Base-by-base conservation (phyloP, 92 coral and sea anemone species). In the Pocillopora grandis region DNA sequence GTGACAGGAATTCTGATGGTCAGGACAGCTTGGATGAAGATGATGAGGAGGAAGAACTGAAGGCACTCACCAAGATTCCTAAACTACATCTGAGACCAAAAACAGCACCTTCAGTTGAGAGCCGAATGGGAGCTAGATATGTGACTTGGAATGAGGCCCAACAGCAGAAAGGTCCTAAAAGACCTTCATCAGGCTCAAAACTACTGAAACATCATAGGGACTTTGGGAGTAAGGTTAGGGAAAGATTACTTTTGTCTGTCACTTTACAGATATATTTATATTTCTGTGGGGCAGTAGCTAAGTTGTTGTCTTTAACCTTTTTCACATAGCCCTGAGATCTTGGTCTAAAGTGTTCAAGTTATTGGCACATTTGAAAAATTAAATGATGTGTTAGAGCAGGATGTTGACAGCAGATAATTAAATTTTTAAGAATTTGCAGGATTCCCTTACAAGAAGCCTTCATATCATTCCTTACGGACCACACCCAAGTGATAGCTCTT, bases 141-240 rank as follows among this genome's bases (percentile, higher is more conserved):
- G 98, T 94, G 67, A 94, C 98, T 42, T 94, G 98, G 98, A 94
- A 94, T 87, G 95, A 94, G 68, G 98, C 95, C 19, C 98, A 94
- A 77, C 62, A 48, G 21, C 84, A 68, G 73, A 82, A 86, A 21
- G 87, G 83, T 17, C 58, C 76, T 55, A 86, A 78, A 80, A 78
- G 98, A 60, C 89, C 95, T 19, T 57, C 58, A 27, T 90, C 95
- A 67, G 93, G 88, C 13, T 62, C 84, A 15, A 57, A 84, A 31
- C 67, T 62, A 27, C 16, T 67, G 33, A 76, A 66, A 5, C 67
- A 78, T 66, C 85, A 72, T 21, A 79, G 89, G 59, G 76, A 48
- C 58, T 27, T 62, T 55, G 55, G 64, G 75, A 65, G 12, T 48
- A 21, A n/a, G 83, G 76, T 67, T 7, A 35, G 68, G 10, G 36